These are phyloP conservation scores for Python bivittatus DNA, from an alignment of 2,113 vertebrate species.

Conservation along the genomic window DNA sequence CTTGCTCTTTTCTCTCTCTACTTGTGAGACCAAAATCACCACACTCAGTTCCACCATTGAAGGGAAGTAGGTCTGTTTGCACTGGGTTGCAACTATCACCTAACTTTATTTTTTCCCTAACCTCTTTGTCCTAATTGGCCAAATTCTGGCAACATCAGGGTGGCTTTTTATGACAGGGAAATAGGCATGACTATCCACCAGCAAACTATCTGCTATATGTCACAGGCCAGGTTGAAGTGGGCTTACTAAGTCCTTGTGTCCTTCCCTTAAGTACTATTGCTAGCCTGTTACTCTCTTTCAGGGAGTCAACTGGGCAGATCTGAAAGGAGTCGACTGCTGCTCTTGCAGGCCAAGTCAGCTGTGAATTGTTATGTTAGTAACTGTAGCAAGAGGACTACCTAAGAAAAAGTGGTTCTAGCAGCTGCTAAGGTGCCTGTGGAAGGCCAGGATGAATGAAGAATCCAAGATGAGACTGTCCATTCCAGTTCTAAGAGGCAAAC, in stretches of 20 bases:
- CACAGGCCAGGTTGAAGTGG: neutral
- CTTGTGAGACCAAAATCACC: neutral
- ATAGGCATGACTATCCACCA: neutral
- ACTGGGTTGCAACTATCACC: too few species aligned
- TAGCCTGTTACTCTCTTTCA: neutral
- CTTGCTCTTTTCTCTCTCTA: neutral
- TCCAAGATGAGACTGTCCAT: neutral
- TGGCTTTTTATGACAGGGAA: neutral
- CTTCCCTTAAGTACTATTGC: neutral
- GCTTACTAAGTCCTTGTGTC: neutral
- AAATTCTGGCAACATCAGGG: neutral
- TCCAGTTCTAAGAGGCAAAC: neutral
- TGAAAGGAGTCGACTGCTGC: neutral
- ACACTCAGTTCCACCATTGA: neutral
- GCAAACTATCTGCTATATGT: neutral
- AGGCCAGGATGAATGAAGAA: neutral
- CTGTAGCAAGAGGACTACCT: too few species aligned
- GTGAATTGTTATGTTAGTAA: neutral
- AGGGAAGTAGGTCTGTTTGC: neutral
- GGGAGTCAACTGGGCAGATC: neutral
- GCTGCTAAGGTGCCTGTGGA: accelerated
- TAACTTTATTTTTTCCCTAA: neutral
- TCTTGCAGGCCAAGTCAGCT: neutral
- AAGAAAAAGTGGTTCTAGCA: too few species aligned
- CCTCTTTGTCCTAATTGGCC: neutral